A percentile compares a stretch with the other conserved stretches of the same genome.
Evolutionary conservation across 2,797 vertebrate genomes (phyloP).

Genomic region (Danio tinwini): DNA sequence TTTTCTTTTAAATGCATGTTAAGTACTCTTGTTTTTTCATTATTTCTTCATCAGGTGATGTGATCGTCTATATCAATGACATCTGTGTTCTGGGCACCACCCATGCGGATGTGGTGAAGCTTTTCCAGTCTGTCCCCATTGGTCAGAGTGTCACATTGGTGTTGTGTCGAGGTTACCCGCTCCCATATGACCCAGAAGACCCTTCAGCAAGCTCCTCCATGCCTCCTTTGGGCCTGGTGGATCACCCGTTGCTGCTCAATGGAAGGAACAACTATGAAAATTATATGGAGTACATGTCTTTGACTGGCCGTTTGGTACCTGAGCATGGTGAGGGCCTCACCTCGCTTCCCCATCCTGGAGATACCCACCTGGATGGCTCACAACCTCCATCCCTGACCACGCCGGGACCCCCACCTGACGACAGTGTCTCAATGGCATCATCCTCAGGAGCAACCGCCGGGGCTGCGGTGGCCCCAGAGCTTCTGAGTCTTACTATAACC

Average conservation of each 20-base stretch:
- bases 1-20: conserved; percentile 9
- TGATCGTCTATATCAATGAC: conserved; percentile 99
- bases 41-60: conserved; percentile 83
- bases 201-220: conserved; percentile 84
- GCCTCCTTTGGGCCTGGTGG: conserved; percentile 93
- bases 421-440: conserved; percentile 95
- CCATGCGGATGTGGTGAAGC: conserved; percentile 98
- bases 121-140: conserved; percentile 98
- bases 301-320: conserved; percentile 94
- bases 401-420: conserved; percentile 83
- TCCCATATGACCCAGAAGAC: conserved; percentile 98
- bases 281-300: conserved; percentile 97
- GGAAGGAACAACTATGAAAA: conserved; percentile 97
- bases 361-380: conserved; percentile 93
- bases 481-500: conserved; percentile 98
- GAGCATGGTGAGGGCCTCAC: conserved; percentile 87
- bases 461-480: conserved; percentile 85
- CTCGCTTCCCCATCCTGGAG: conserved; percentile 88
- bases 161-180: conserved; percentile 95
- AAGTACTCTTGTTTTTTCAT: not conserved
- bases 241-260: conserved; percentile 92
- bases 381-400: conserved; percentile 86
- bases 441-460: conserved; percentile 89
- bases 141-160: conserved; percentile 98
- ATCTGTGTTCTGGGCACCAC: conserved; percentile 98